Percentiles rank a stretch among this genome's conserved stretches.
These are phyloP conservation scores for Lates japonicus DNA, from an alignment of 2,797 vertebrate species.

Conservation along the genomic window DNA sequence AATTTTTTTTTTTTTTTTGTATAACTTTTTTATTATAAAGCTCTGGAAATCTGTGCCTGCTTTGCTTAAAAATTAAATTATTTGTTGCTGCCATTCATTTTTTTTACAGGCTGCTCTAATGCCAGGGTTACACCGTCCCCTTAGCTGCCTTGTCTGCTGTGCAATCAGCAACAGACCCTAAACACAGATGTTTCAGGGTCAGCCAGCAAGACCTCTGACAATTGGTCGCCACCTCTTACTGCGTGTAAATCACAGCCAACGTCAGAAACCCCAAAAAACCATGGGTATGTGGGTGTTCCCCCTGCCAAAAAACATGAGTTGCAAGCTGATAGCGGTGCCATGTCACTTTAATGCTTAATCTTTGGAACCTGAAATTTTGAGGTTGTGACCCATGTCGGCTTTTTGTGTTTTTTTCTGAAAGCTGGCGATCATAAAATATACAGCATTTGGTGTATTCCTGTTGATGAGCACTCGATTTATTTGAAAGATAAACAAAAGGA, in stretches of 20 bases:
- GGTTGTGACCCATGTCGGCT: slow-evolving; percentile 37
- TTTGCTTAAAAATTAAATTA: slow-evolving; percentile 3
- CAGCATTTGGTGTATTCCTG: not conserved
- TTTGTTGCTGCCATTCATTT: slow-evolving; percentile 29
- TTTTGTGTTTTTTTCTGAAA: slow-evolving; percentile 45
- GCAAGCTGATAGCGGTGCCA: slow-evolving; percentile 42
- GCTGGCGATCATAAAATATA: slow-evolving; percentile 18
- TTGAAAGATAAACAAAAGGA: not conserved
- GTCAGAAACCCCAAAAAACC: slow-evolving; percentile 60
- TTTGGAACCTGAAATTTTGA: slow-evolving; percentile 43
- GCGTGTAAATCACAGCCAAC: slow-evolving; percentile 78
- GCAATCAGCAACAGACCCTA: slow-evolving; percentile 77
- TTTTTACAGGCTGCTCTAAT: slow-evolving; percentile 14
- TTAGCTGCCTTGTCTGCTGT: slow-evolving; percentile 62
- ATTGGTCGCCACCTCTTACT: slow-evolving; percentile 76
- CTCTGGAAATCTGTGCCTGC: not conserved
- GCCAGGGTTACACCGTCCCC: slow-evolving; percentile 22
- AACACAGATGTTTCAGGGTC: slow-evolving; percentile 84
- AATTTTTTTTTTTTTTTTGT: not conserved
- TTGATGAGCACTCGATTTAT: slow-evolving; percentile 26
- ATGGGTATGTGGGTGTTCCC: slow-evolving; percentile 64
- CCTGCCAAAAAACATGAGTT: slow-evolving; percentile 56
- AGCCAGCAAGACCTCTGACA: slow-evolving; percentile 77
- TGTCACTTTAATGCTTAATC: slow-evolving; percentile 56
- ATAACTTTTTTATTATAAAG: not conserved